A percentile compares a stretch with the other conserved stretches of the same genome.
These are phyloP conservation scores for Peromyscus nudipes DNA, from an alignment of 2,797 vertebrate species.

Conservation along the genomic window DNA sequence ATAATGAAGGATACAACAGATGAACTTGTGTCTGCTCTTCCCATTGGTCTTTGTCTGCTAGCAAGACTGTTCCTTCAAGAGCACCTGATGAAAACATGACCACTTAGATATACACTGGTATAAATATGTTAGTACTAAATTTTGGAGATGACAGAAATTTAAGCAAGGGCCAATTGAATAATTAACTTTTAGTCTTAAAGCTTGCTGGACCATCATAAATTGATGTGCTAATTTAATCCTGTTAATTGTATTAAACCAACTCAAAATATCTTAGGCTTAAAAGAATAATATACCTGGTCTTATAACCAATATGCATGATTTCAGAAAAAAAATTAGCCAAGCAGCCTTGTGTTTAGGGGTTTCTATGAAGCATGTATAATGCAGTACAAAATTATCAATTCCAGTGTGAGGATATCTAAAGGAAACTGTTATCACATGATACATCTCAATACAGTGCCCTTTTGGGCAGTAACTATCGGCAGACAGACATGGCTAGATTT, in stretches of 20 bases:
- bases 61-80: background rate
- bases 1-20: background rate
- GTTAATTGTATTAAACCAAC: background rate
- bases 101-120: background rate
- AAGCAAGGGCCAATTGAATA: background rate
- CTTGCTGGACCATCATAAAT: background rate
- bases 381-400: background rate
- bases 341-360: background rate
- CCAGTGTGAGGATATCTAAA: background rate
- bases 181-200: background rate
- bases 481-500: background rate
- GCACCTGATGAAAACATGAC: background rate
- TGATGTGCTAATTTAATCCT: background rate
- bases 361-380: background rate
- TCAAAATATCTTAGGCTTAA: background rate
- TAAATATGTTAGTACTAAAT: background rate
- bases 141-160: conserved; percentile 1
- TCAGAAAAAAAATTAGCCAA: background rate
- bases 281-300: background rate
- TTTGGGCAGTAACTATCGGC: background rate
- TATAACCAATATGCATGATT: background rate
- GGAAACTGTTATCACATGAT: background rate
- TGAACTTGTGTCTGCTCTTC: background rate
- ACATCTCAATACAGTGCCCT: accelerated
- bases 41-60: background rate